Base-by-base conservation (phyloP, 1,140 invertebrate species). In the Cardiocondyla obscurior region DNA sequence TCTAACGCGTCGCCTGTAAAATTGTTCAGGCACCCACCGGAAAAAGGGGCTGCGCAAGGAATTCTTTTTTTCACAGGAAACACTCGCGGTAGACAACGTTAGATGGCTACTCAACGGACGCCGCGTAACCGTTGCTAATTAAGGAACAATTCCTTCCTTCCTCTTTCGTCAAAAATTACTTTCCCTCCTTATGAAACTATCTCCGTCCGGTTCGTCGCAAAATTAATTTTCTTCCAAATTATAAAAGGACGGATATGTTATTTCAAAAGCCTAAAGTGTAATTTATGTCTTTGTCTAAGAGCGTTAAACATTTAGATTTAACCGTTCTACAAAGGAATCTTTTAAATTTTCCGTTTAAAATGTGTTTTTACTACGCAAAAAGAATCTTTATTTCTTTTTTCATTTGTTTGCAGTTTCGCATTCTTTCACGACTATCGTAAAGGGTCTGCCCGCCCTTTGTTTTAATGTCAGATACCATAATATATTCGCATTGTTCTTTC, bases 401-500 rank as follows among this genome's bases (percentile, higher is more conserved):
- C 44, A 51, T 67, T 42, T 22, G 10, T 22, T 67, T n/a, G 46
- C 12, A 12, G 46, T 79, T 79, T 39, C 6, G 60, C 70, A 67
- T 77, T 79, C 60, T 55, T 77, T 46, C 6, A 22, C 42, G 51
- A 81, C 42, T 81, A 67, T 83, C 84, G 84, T 83, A 86, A 86
- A 70, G 79, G 42, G n/a, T 58, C 19, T 12, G 14, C 49, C 33
- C 53, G 46, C 42, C 72, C 85, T 88, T 88, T 85, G 87, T 89
- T 89, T 87, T 85, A 83, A 49, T 81, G 84, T 64, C 82, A 86
- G 87, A 89, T 90, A 85, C 85, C 60, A 85, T 87, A 88, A 88
- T 88, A 88, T 88, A 88, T 90, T 88, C 86, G 85, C 77, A 89
- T 90, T 90, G 88, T 90, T 88, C 58, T 58, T 82, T 85, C 84